A percentile compares a stretch with the other conserved stretches of the same genome.
Conservation (phyloP, 2,113 vertebrate species). For the Colinus virginianus region DNA sequence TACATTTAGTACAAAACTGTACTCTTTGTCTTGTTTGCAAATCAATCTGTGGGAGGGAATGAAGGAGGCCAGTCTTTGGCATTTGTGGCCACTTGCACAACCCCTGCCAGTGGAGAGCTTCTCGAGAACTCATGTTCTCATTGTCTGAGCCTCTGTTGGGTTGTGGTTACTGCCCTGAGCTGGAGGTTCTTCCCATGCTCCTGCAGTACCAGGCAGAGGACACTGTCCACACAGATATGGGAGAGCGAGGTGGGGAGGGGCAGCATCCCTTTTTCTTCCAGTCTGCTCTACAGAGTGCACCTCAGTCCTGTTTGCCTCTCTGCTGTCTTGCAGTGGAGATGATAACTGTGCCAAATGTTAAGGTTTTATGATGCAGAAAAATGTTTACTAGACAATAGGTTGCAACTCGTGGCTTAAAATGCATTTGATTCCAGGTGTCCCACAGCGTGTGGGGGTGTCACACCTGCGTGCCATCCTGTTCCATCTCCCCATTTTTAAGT, state of each 20-base stretch:
- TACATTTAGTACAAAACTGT: conserved; percentile 27
- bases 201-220: neutral
- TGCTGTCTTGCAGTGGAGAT: conserved; percentile 10
- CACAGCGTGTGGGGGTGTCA: neutral
- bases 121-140: neutral
- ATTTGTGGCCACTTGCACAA: conserved; percentile 42
- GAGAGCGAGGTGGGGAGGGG: neutral
- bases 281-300: neutral
- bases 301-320: neutral
- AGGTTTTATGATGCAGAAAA: conserved; percentile 29
- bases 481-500: conserved; percentile 25
- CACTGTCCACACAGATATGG: fast-evolving
- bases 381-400: conserved; percentile 51
- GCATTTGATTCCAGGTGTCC: conserved; percentile 9
- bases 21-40: conserved; percentile 61
- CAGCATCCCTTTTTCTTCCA: neutral
- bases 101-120: conserved; percentile 41
- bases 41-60: conserved; percentile 42
- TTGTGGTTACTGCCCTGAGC: neutral
- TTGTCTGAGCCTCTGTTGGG: neutral
- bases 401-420: conserved; percentile 65
- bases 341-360: conserved; percentile 72
- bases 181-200: conserved; percentile 2
- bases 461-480: neutral
- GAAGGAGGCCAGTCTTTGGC: conserved; percentile 46